Percentiles rank a stretch among this genome's conserved stretches.
These are phyloP conservation scores for Plodia interpunctella DNA, from an alignment of 1,140 invertebrate species.

Conservation along the genomic window DNA sequence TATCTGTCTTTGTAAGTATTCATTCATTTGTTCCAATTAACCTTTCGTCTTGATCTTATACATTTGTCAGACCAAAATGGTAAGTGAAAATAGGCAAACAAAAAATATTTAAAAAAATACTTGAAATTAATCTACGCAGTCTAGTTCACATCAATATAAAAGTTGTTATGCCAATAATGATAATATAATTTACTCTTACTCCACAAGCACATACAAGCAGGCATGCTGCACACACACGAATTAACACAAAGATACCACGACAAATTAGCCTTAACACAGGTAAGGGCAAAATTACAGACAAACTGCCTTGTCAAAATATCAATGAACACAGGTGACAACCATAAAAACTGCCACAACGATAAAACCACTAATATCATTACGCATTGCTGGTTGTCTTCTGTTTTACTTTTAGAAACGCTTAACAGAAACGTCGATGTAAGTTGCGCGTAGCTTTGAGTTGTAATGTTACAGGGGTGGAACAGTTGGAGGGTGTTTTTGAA, in stretches of 20 bases:
- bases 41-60: too few relatives aligned
- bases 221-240: too few relatives aligned
- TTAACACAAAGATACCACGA: not conserved
- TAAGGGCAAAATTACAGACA: not conserved
- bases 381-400: not conserved
- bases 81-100: too few relatives aligned
- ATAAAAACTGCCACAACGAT: not conserved
- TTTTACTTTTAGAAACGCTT: not conserved
- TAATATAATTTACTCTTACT: too few relatives aligned
- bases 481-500: slow-evolving; percentile 25
- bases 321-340: slow-evolving; percentile 28
- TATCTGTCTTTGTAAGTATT: too few relatives aligned
- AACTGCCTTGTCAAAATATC: slow-evolving; percentile 36
- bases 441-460: not conserved
- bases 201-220: too few relatives aligned
- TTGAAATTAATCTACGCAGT: too few relatives aligned
- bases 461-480: slow-evolving; percentile 5
- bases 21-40: too few relatives aligned
- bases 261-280: not conserved
- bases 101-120: too few relatives aligned
- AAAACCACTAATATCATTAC: not conserved
- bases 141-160: too few relatives aligned
- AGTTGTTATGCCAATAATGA: too few relatives aligned
- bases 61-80: too few relatives aligned
- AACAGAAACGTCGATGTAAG: slow-evolving; percentile 14